A percentile compares a stretch with the other conserved stretches of the same genome.
Conservation (phyloP, 2,113 vertebrate genomes). For the human (Homo sapiens) region GRCh38 chr12:70482001-70482500, state of each 20-base stretch:
- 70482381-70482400: background rate
- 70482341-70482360: background rate
- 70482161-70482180: background rate
- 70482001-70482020: background rate
- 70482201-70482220: background rate
- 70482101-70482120: too few species aligned
- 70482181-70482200: too few species aligned
- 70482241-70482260: background rate
- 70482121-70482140: background rate
- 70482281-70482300: background rate
- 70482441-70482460: background rate
- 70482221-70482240: fast-evolving
- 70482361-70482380: background rate
- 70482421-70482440: background rate
- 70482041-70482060: background rate
- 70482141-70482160: background rate
- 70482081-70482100: background rate
- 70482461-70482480: background rate
- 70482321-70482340: background rate
- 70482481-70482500: background rate
- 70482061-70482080: background rate
- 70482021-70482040: background rate
- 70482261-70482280: background rate
- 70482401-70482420: background rate
- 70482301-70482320: background rate